Base-by-base conservation (phyloP, 2,113 vertebrate species). In the Myotis davidii region DNA sequence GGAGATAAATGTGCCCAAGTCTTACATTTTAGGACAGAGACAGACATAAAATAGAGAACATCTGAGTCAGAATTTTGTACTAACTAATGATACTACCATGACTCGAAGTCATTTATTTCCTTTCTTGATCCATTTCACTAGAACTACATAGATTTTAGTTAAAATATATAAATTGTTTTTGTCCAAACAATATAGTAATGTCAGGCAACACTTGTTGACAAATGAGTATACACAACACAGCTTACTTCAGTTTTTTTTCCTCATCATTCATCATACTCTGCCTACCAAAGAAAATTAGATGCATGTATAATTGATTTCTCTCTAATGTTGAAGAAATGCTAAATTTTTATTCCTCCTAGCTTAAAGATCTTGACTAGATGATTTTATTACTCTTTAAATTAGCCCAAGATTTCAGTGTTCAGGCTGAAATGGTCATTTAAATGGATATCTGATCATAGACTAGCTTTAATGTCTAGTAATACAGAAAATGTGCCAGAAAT, bases 321-420 rank as follows among this genome's bases (percentile, higher is more conserved):
- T 39, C 67, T 77, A 83, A 42, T 70, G 17, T 39, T 79, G 52
- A 25, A 78, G 29, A 88, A 64, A 74, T 64, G 29, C 12, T 81
- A 48, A 83, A 64, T 85, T 97, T 97, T 94, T 92, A 94, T 89
- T 97, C 87, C 72, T 96, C 88, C 13, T 95, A 76, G 87, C 67
- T 97, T 96, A 61, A 90, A 76, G 65, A 37, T n/a, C 59, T 93
- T 95, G 95, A 96, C 56, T 81, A 97, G 91, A 87, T 87, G 74
- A 73, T 93, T 88, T 59, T 59, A 92, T 84, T 76, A 85, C 74
- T 94, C 83, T 94, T 97, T 94, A 86, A 74, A 70, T 91, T 72
- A 88, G 39, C n/a, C n/a, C 89, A 92, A 59, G 70, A 76, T 90
- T 97, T 88, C 54, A 92, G 91, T 39, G 73, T 0, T 1, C 29